phyloP scores from a whole-genome alignment of 2,113 vertebrate genomes.

The Grus americana region DNA sequence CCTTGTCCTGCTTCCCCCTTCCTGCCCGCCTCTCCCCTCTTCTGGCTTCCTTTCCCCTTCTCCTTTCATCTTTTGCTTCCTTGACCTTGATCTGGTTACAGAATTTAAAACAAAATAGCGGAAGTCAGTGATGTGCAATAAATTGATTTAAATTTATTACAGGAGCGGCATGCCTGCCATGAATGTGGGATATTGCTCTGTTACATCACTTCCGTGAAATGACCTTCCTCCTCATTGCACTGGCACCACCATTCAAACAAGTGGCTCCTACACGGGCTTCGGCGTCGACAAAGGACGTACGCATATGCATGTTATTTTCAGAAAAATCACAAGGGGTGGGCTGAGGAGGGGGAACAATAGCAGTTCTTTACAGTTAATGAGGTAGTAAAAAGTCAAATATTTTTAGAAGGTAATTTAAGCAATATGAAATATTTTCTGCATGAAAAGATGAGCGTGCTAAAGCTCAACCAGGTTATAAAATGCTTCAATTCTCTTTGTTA shows the following conservation, averaged over 20 bases:
- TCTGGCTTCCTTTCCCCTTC: constrained; percentile 13
- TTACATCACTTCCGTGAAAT: neutral
- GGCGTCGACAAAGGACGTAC: neutral
- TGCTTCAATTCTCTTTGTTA: neutral
- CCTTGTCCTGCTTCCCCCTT: neutral
- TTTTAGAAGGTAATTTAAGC: constrained; percentile 5
- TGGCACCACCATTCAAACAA: neutral
- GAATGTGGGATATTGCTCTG: neutral
- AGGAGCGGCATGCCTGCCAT: neutral
- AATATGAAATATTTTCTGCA: neutral
- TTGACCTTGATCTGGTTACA: constrained; percentile 49
- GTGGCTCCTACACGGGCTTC: neutral
- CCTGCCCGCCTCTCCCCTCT: neutral
- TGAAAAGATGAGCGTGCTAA: neutral
- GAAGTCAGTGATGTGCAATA: constrained; percentile 24
- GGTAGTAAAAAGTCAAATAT: neutral
- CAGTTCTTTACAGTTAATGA: neutral
- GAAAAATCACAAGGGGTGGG: neutral
- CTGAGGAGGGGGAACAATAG: neutral
- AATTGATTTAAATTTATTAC: neutral
- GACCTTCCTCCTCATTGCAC: neutral
- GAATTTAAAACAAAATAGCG: neutral
- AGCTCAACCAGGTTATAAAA: neutral
- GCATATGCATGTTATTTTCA: neutral
- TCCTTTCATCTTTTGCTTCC: constrained; percentile 46